A percentile compares a stretch with the other conserved stretches of the same genome.
Conservation (phyloP, 1,140 invertebrate genomes). For the Rhagoletis zephyria region DNA sequence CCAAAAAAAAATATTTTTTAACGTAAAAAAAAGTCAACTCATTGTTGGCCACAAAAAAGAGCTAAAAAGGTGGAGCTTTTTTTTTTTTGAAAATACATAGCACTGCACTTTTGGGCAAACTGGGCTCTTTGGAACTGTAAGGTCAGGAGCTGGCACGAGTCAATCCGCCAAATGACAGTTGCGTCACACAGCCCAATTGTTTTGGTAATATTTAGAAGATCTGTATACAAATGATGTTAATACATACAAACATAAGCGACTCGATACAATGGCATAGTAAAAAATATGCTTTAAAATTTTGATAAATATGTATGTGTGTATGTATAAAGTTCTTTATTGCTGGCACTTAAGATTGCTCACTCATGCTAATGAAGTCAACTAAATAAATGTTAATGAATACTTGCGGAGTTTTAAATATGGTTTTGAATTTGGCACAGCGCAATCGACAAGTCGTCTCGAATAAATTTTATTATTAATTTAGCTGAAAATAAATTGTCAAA, state of each 20-base stretch:
- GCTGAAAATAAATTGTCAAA: not conserved
- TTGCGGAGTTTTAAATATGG: not conserved
- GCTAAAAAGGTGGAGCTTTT: not conserved
- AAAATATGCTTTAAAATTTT: not conserved
- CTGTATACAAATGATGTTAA: not conserved
- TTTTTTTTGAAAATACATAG: too few species aligned
- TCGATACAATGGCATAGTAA: too few species aligned
- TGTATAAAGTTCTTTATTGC: not conserved
- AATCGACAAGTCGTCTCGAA: not conserved
- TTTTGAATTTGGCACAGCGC: not conserved
- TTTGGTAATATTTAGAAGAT: not conserved
- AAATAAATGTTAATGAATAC: not conserved
- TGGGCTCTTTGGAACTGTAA: not conserved
- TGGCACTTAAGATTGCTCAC: not conserved
- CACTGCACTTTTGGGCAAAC: not conserved
- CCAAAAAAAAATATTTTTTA: not conserved
- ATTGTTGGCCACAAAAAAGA: not conserved
- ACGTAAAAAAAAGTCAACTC: not conserved
- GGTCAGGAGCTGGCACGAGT: slow-evolving; percentile 34
- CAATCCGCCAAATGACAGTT: slow-evolving; percentile 34
- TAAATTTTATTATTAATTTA: not conserved
- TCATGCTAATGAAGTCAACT: not conserved
- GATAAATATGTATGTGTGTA: slow-evolving; percentile 7
- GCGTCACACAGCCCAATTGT: slow-evolving; percentile 13
- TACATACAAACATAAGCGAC: not conserved